phyloP scores from a whole-genome alignment of 2,797 vertebrate species.

The Sebastes reedi region DNA sequence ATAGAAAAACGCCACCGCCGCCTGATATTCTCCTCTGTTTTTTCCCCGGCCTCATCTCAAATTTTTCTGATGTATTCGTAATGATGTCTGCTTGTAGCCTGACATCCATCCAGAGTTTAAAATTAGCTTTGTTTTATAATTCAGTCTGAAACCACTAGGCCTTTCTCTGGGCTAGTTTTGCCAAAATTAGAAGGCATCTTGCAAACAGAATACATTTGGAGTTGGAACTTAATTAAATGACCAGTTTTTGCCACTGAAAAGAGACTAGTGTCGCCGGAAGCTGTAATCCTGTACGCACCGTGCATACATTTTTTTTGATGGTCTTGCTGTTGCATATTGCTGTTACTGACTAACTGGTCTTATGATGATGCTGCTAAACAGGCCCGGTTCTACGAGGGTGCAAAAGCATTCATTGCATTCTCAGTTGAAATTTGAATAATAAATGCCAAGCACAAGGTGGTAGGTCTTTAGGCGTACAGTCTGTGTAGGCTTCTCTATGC shows the following conservation, averaged over 20 bases:
- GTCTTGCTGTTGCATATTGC: background rate
- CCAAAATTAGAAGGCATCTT: background rate
- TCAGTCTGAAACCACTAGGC: slow-evolving; percentile 10
- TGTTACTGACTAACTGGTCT: background rate
- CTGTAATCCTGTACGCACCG: background rate
- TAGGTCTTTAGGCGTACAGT: too few relatives aligned
- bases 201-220: slow-evolving; percentile 8
- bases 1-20: slow-evolving; percentile 41
- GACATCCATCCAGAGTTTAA: slow-evolving; percentile 21
- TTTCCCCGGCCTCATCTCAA: slow-evolving; percentile 15
- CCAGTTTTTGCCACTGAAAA: background rate
- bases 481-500: too few relatives aligned
- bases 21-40: slow-evolving; percentile 16
- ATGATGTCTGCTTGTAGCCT: slow-evolving; percentile 33
- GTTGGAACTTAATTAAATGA: background rate
- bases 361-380: background rate
- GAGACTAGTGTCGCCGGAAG: background rate
- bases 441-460: too few relatives aligned
- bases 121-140: slow-evolving; percentile 42
- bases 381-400: too few relatives aligned
- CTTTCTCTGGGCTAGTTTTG: background rate
- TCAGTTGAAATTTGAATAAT: too few relatives aligned
- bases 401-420: too few relatives aligned
- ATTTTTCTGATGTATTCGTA: slow-evolving; percentile 49
- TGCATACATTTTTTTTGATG: background rate